Evolutionary conservation across 23 tunicate genomes (phyloP), one percentile per base, ranked within the genome.

Genomic region (Ascidia mentula): DNA sequence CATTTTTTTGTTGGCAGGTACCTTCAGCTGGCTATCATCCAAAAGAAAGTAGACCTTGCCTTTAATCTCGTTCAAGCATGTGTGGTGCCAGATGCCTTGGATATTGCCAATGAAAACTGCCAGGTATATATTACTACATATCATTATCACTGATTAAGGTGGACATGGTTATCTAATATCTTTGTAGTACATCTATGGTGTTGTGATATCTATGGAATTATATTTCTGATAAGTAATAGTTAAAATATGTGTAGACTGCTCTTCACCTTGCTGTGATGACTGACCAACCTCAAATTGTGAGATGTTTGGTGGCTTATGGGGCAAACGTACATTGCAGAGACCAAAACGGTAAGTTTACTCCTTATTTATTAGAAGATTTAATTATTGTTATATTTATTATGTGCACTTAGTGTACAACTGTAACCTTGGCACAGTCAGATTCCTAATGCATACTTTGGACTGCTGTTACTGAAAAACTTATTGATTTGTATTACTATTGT

Each of bases 301-400:
- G 96, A 37, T 85, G 84, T 40, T 69, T 90, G 70, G 86, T 90
- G 28, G 89, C 84, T 71, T 90, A 80, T 77, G 96, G 96, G 0
- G 96, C 96, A 6, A 45, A 85, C 77, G 59, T 85, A 0, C 36
- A 28, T 24, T 81, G 69, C 69, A 85, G 38, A 42, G 96, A 90
- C 45, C 45, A 42, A 46, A 40, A 84, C 31, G 95, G 74, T 70
- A 70, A 20, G 38, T 70, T 69, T 45, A 18, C 18, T 45, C 60
- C 17, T 15, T 45, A 15, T 17, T 18, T 45, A 45, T 45, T 45
- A 45, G 18, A 45, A 45, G 18, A 45, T n/a, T n/a, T n/a, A n/a
- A n/a, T n/a, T n/a, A n/a, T n/a, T n/a, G n/a, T n/a, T n/a, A n/a
- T n/a, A n/a, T n/a, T n/a, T n/a, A n/a, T n/a, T n/a, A n/a, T n/a